Base-by-base conservation (phyloP, 1,140 invertebrate genomes). In the Drosophila baimaii region DNA sequence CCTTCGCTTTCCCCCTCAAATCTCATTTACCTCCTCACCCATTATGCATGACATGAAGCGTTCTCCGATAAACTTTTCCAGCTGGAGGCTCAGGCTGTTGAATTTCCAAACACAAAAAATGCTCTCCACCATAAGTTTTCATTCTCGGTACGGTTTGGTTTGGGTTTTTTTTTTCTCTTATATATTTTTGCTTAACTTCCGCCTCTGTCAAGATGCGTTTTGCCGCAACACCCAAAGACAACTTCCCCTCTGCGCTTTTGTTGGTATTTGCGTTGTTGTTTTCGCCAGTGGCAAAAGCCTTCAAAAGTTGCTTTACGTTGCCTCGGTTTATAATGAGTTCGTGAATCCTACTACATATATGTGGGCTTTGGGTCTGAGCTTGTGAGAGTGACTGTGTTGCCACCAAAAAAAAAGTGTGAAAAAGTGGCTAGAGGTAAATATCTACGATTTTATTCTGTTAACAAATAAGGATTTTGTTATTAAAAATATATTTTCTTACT, bases 241-340 rank as follows among this genome's bases (percentile, higher is more conserved):
- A 77, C 41, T 77, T 81, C 75, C 44, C 52, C n/a, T 54, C 37
- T 43, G 59, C 63, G 49, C 43, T 47, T 39, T 65, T 75, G 58
- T 70, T 43, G 51, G 57, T 71, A 19, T 52, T 64, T 57, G 58
- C 58, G 69, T 73, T 85, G 73, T 73, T 81, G 69, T 68, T 77
- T 71, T 77, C 47, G 82, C 77, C 73, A 66, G 46, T 23, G 74
- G 78, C 63, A 55, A 63, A 69, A 73, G 78, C 51, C 78, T 81
- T 84, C 56, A 81, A 84, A 84, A 84, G 83, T 84, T 85, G 79
- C 79, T 64, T 63, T 76, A 54, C 68, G 33, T 68, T 69, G 79
- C 73, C 68, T 81, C 57, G 73, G 73, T 81, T 84, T 81, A 77
- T 84, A 84, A 84, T 84, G 81, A 84, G 81, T 85, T 84, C 49